phyloP scores from a whole-genome alignment of 2,888 invertebrate genomes.

The Lasius platythorax region DNA sequence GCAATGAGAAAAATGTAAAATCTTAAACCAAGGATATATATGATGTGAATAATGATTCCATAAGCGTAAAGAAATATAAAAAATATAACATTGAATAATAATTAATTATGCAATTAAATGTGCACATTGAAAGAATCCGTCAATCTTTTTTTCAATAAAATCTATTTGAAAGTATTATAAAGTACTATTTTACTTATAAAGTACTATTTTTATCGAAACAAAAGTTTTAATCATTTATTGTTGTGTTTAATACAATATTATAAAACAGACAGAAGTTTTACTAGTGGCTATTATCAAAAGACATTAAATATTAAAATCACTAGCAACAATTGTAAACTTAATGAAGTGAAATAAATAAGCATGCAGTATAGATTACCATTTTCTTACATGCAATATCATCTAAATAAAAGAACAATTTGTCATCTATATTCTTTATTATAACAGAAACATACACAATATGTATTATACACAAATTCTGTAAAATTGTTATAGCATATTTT shows the following conservation, averaged over 20 bases:
- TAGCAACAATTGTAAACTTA: slow-evolving; percentile 36
- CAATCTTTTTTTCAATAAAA: background rate
- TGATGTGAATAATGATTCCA: slow-evolving; percentile 8
- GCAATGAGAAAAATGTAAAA: slow-evolving; percentile 16
- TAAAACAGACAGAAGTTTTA: slow-evolving; percentile 19
- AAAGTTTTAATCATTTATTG: slow-evolving; percentile 22
- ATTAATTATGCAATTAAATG: slow-evolving; percentile 11
- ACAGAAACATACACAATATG: background rate
- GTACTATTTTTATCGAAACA: background rate
- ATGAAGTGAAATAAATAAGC: slow-evolving; percentile 42
- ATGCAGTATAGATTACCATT: background rate
- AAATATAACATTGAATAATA: background rate
- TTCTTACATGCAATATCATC: slow-evolving; percentile 10
- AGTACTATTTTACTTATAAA: too few species aligned
- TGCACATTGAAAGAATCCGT: background rate
- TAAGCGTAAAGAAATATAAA: slow-evolving; percentile 9
- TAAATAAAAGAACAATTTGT: background rate
- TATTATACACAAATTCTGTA: slow-evolving; percentile 1
- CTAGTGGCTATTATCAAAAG: slow-evolving; percentile 24
- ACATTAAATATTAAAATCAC: slow-evolving; percentile 41
- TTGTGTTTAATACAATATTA: slow-evolving; percentile 21
- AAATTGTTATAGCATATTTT: slow-evolving; percentile 1
- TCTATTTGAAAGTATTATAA: background rate
- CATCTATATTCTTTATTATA: slow-evolving; percentile 8
- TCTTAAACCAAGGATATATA: background rate